These are phyloP conservation scores for Megalops atlanticus DNA, from an alignment of 2,113 vertebrate species.

Conservation along the genomic window DNA sequence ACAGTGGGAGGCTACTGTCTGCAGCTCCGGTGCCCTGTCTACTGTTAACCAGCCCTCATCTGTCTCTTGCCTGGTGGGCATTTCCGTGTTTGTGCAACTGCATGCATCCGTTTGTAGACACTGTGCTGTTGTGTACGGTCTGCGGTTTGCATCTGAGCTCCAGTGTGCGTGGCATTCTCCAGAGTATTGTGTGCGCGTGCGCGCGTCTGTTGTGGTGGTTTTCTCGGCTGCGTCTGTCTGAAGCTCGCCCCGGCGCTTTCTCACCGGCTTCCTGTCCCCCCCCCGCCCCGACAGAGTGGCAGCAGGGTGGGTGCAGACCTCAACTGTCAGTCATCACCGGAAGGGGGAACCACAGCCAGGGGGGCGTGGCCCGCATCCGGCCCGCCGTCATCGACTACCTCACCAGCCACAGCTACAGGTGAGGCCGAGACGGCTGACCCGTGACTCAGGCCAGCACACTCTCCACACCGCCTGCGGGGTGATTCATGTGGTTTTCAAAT, in stretches of 20 bases:
- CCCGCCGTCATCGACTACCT: constrained; percentile 94
- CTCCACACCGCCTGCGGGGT: too few relatives aligned
- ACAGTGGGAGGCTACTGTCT: too few relatives aligned
- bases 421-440: constrained; percentile 38
- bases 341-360: constrained; percentile 95
- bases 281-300: constrained; percentile 76
- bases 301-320: constrained; percentile 79
- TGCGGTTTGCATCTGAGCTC: neutral
- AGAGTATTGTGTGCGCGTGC: too few relatives aligned
- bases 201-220: neutral
- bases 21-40: too few relatives aligned
- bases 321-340: constrained; percentile 94
- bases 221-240: neutral
- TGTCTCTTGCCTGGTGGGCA: too few relatives aligned
- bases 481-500: neutral
- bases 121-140: neutral
- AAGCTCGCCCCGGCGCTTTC: constrained; percentile 12
- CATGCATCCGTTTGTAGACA: neutral
- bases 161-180: neutral
- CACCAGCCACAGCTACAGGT: constrained; percentile 87
- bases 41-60: too few relatives aligned
- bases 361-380: constrained; percentile 93
- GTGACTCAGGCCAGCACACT: neutral
- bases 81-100: too few relatives aligned
- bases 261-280: constrained; percentile 34